Evolutionary conservation across 2,113 vertebrate genomes (phyloP), one percentile per base, ranked within the genome.

Genomic region (Craseonycteris thonglongyai): DNA sequence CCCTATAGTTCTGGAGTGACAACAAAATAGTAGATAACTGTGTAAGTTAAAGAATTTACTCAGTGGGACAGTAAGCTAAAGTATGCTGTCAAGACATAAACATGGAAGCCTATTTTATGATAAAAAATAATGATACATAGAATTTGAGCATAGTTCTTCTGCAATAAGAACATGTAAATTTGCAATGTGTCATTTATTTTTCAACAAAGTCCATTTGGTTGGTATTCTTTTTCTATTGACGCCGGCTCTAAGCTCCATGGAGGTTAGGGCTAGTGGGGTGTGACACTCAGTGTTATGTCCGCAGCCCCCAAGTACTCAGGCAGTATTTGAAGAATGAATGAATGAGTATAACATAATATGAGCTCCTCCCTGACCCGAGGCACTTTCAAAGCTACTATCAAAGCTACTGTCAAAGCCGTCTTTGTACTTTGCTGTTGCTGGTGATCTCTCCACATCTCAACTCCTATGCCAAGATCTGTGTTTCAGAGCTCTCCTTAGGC

Each of bases 51-150:
- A 89, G 35, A 85, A 81, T 88, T 88, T 66, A 38, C 90, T 61
- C 65, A 30, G 18, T 84, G 66, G 49, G 61, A 68, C 93, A 13
- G 22, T 80, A 45, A 83, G 51, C 69, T 94, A 83, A 79, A 92
- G 95, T 96, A 87, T 47, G 45, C 92, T 65, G 72, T 92, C 66
- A 68, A 88, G 65, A 88, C 56, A 86, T 85, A 61, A 96, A 84
- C 71, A 88, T 88, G 49, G 51, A 93, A 78, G 85, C 15, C 12
- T 40, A 75, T 82, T 95, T 93, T 88, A 91, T 89, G 87, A 95
- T 66, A 79, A 89, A 71, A 93, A 90, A 80, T 93, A 96, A 94
- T 91, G 92, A 93, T 38, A 94, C 80, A 54, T 93, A 90, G 56
- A 90, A 92, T 87, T 54, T 87, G 54, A 95, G 47, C 28, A 61